Conservation (phyloP, 1,140 invertebrate genomes). For the Lepidostoma basale region DNA sequence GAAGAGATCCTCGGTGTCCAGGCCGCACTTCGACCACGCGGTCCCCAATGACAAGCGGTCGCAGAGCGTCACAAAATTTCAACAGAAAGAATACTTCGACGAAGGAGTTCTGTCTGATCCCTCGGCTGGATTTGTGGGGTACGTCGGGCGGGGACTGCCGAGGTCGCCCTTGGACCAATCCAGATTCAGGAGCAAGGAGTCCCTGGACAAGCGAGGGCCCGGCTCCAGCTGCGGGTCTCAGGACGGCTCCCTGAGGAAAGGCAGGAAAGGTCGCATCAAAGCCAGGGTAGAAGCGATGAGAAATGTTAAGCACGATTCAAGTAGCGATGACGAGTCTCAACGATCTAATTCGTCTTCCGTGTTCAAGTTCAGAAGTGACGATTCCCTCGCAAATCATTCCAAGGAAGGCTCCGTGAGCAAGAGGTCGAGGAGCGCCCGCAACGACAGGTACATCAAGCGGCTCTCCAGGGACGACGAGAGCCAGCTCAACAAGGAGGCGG, state of each 20-base stretch:
- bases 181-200: constrained; percentile 37
- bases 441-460: constrained; percentile 78
- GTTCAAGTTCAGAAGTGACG: constrained; percentile 69
- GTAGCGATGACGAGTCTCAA: constrained; percentile 74
- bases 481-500: constrained; percentile 64
- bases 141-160: constrained; percentile 52
- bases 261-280: constrained; percentile 65
- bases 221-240: constrained; percentile 57
- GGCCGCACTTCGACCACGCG: constrained; percentile 63
- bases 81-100: constrained; percentile 54
- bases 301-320: constrained; percentile 67
- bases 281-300: constrained; percentile 69
- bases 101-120: constrained; percentile 63
- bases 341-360: constrained; percentile 70
- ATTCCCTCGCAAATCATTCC: constrained; percentile 63
- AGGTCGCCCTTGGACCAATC: constrained; percentile 50
- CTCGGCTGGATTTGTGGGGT: constrained; percentile 59
- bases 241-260: constrained; percentile 62
- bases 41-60: constrained; percentile 52
- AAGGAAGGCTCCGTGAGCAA: constrained; percentile 62
- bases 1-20: constrained; percentile 49
- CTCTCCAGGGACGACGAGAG: constrained; percentile 72
- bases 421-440: constrained; percentile 69
- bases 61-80: constrained; percentile 57
- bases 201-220: constrained; percentile 44